phyloP scores from a whole-genome alignment of 2,113 vertebrate genomes.

The Hippoglossus stenolepis region DNA sequence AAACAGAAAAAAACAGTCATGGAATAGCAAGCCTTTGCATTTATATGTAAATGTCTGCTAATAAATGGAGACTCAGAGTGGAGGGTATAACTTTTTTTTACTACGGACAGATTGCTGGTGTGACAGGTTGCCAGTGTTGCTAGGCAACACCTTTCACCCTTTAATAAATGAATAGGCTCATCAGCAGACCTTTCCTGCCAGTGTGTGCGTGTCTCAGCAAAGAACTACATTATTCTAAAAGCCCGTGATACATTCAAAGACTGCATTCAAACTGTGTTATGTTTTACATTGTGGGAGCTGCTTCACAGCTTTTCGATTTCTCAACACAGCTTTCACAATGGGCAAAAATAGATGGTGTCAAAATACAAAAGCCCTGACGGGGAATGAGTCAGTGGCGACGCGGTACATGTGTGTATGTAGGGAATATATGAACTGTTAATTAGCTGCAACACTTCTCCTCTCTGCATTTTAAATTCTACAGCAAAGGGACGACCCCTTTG shows the following conservation, averaged over 20 bases:
- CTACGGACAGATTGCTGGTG: constrained; percentile 42
- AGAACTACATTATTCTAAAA: constrained; percentile 47
- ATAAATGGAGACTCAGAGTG: constrained; percentile 28
- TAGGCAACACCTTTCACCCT: constrained; percentile 69
- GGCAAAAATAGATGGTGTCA: constrained; percentile 61
- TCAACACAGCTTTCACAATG: constrained; percentile 39
- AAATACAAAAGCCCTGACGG: constrained; percentile 17
- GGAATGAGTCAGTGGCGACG: constrained; percentile 49
- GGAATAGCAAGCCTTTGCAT: constrained; percentile 64
- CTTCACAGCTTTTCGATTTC: constrained; percentile 41
- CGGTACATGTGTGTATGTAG: constrained; percentile 16
- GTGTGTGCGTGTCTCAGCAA: constrained; percentile 23
- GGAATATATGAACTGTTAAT: constrained; percentile 61
- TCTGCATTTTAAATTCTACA: constrained; percentile 24
- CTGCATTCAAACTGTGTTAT: constrained; percentile 7
- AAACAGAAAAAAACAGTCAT: constrained; percentile 18
- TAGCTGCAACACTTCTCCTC: constrained; percentile 35
- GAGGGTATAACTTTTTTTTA: constrained; percentile 34
- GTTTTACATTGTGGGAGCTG: constrained; percentile 37
- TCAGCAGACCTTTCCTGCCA: constrained; percentile 56
- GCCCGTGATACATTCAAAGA: constrained; percentile 23
- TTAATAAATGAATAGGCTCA: constrained; percentile 72
- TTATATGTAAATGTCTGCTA: constrained; percentile 35
- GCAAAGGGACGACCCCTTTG: constrained; percentile 11
- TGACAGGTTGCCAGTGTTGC: constrained; percentile 62